Evolutionary conservation across 2,113 vertebrate genomes (phyloP).

Genomic region (Rutilus rutilus): DNA sequence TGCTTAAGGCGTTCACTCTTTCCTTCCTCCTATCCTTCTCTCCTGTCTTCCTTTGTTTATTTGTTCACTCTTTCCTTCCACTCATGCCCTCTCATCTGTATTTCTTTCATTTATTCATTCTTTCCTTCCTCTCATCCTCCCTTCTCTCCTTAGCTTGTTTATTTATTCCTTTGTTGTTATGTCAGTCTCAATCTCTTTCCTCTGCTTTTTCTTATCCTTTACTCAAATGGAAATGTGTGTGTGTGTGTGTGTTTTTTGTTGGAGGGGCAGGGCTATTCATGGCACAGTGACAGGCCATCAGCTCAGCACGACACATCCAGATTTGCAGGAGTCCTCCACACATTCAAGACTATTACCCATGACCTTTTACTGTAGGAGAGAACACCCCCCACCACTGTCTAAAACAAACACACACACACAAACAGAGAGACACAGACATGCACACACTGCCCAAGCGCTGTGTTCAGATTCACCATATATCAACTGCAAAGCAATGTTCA

Average conservation of each 20-base stretch:
- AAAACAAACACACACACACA: slow-evolving; percentile 35
- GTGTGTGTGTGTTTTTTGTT: background rate
- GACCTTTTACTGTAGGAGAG: slow-evolving; percentile 51
- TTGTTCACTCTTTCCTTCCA: background rate
- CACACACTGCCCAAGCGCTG: slow-evolving; percentile 3
- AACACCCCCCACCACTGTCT: slow-evolving; percentile 31
- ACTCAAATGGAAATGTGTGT: slow-evolving; percentile 42
- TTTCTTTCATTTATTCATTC: background rate
- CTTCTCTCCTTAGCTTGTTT: background rate
- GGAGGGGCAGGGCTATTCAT: slow-evolving; percentile 41
- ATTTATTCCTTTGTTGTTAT: slow-evolving; percentile 48
- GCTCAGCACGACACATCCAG: slow-evolving; percentile 36
- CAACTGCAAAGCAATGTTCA: slow-evolving; percentile 45
- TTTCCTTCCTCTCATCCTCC: background rate
- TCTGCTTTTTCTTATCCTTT: slow-evolving; percentile 48
- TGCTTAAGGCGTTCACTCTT: background rate
- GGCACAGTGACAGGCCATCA: slow-evolving; percentile 38
- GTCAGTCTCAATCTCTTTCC: slow-evolving; percentile 37
- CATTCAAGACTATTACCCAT: slow-evolving; percentile 49
- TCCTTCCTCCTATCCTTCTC: background rate
- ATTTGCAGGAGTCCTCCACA: slow-evolving; percentile 45
- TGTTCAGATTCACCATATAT: slow-evolving; percentile 34
- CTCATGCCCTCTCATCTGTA: background rate
- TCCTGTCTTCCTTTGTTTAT: background rate
- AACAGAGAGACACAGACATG: slow-evolving; percentile 5